Conservation (phyloP, 2,888 invertebrate species). For the Hirtodrosophila confusa region DNA sequence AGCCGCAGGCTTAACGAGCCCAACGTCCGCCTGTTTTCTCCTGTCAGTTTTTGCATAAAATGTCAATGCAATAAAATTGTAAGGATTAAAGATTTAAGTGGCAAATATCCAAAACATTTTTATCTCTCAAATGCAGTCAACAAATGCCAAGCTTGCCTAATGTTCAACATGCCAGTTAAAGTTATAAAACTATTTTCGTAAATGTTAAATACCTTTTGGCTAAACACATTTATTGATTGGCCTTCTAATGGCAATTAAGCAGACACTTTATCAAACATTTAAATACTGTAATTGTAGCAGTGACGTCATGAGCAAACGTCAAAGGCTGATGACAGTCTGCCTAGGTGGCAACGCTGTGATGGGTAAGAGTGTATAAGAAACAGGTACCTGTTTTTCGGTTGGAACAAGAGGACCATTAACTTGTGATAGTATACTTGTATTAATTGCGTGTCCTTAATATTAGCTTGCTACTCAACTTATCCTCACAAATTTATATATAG, state of each 20-base stretch:
- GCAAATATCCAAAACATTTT: constrained; percentile 9
- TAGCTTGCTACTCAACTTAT: too few relatives aligned
- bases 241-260: constrained; percentile 73
- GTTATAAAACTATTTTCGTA: constrained; percentile 1
- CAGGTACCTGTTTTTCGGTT: too few relatives aligned
- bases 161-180: not conserved
- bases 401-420: too few relatives aligned
- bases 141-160: not conserved
- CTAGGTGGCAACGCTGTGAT: too few relatives aligned
- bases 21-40: constrained; percentile 19
- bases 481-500: too few relatives aligned
- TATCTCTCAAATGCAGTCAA: constrained; percentile 15
- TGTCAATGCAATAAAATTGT: constrained; percentile 45
- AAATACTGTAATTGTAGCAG: too few relatives aligned
- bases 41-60: constrained; percentile 45
- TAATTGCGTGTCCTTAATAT: too few relatives aligned
- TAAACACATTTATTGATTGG: constrained; percentile 53
- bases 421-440: too few relatives aligned
- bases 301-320: too few relatives aligned
- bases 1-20: constrained; percentile 59
- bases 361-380: too few relatives aligned
- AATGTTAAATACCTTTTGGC: not conserved
- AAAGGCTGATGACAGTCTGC: too few relatives aligned
- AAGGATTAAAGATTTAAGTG: constrained; percentile 10
- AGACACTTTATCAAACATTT: constrained; percentile 64